Conservation (phyloP, 2,797 vertebrate genomes). For the Galaxias olidus region DNA sequence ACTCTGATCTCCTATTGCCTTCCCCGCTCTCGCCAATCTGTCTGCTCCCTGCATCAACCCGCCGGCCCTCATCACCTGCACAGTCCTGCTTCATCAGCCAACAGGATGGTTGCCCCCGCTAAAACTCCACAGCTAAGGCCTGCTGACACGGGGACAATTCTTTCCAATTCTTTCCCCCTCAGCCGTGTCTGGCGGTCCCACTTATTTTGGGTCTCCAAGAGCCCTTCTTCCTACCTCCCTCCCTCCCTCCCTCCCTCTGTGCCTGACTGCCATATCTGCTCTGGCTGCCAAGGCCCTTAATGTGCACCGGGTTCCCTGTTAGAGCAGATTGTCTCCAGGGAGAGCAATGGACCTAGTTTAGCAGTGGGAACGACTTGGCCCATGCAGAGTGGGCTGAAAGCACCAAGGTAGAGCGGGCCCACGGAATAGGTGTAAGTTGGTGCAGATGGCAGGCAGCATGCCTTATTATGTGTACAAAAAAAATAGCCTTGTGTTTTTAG, state of each 20-base stretch:
- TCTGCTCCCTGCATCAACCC: slow-evolving; percentile 18
- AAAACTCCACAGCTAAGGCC: slow-evolving; percentile 29
- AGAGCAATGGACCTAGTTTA: slow-evolving; percentile 45
- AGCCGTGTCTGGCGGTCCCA: slow-evolving; percentile 45
- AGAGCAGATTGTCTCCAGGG: slow-evolving; percentile 56
- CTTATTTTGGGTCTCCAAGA: slow-evolving; percentile 52
- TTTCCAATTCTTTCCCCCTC: slow-evolving; percentile 42
- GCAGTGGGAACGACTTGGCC: slow-evolving; percentile 24
- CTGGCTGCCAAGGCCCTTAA: slow-evolving; percentile 62
- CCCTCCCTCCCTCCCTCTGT: neutral
- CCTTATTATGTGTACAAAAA: too few relatives aligned
- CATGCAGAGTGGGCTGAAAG: slow-evolving; percentile 26
- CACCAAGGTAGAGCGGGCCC: slow-evolving; percentile 15
- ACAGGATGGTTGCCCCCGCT: slow-evolving; percentile 56
- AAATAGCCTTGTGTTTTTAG: too few relatives aligned
- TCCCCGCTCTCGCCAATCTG: slow-evolving; percentile 30
- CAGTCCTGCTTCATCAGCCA: slow-evolving; percentile 27
- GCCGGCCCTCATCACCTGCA: neutral
- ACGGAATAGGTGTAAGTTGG: slow-evolving; percentile 24
- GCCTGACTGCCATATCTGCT: slow-evolving; percentile 16
- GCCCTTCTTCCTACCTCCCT: slow-evolving; percentile 32
- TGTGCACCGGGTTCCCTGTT: slow-evolving; percentile 58
- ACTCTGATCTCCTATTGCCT: neutral
- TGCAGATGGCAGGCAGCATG: slow-evolving; percentile 13
- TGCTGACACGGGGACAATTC: slow-evolving; percentile 52